These are phyloP conservation scores for Cyanoderma ruficeps DNA, from an alignment of 2,113 vertebrate species.

Conservation along the genomic window DNA sequence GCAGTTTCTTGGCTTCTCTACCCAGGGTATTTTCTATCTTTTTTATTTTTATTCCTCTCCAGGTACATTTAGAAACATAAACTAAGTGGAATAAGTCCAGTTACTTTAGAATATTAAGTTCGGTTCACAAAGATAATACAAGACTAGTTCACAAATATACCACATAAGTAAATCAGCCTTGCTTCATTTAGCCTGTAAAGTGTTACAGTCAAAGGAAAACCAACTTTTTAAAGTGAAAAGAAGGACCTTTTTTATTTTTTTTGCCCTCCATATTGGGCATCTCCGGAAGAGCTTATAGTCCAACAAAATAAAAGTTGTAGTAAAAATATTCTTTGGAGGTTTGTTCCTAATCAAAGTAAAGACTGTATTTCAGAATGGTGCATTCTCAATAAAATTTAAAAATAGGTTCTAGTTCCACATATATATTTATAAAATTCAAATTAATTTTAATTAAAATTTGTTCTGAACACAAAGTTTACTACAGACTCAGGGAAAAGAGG, in stretches of 20 bases:
- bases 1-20: constrained; percentile 24
- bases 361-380: neutral
- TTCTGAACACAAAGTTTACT: neutral
- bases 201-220: neutral
- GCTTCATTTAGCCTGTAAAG: constrained; percentile 63
- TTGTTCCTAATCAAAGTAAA: neutral
- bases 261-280: neutral
- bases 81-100: neutral
- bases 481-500: neutral
- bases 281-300: neutral
- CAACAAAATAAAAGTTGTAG: neutral
- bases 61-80: neutral
- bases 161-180: neutral
- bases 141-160: neutral
- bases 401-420: neutral
- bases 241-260: neutral
- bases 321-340: constrained; percentile 27
- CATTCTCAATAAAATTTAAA: neutral
- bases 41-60: neutral
- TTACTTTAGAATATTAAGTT: neutral
- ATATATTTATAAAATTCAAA: neutral
- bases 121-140: constrained; percentile 1
- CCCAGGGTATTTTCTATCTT: neutral
- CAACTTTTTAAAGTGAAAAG: neutral
- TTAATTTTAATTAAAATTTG: neutral